These are phyloP conservation scores for Cladopsammia gracilis DNA, from an alignment of 64 coral and sea anemone genomes.

Conservation along the genomic window DNA sequence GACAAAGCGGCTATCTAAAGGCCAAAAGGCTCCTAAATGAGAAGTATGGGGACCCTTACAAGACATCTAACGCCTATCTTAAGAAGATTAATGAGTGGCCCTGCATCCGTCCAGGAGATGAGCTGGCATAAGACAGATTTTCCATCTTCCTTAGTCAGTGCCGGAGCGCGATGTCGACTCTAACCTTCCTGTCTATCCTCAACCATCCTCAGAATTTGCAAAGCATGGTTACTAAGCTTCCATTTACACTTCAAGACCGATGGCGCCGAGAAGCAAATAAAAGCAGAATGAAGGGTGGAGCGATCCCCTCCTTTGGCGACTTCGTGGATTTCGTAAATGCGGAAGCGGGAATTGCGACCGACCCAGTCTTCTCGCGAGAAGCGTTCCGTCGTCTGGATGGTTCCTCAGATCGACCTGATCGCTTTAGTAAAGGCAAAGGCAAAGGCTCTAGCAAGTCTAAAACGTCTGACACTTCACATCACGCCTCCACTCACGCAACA, in stretches of 20 bases:
- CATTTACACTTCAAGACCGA: conserved; percentile 46
- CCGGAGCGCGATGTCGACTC: neutral
- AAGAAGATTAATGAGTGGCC: conserved; percentile 70
- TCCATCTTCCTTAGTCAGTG: neutral
- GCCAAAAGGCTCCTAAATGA: conserved; percentile 37
- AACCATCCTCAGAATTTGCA: conserved; percentile 63
- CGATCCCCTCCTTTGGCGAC: no score
- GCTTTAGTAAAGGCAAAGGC: neutral
- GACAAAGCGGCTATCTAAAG: neutral
- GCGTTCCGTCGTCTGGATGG: neutral
- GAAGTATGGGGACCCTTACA: conserved; percentile 66
- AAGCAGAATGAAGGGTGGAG: neutral
- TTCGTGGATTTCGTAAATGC: conserved; percentile 2
- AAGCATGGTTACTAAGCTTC: conserved; percentile 49
- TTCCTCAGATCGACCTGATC: no score
- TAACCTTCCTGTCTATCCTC: conserved; percentile 14
- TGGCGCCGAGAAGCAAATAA: conserved; percentile 50
- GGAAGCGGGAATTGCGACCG: conserved; percentile 47
- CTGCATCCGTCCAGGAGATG: conserved; percentile 28
- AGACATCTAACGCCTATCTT: conserved; percentile 43
- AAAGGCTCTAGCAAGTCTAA: neutral
- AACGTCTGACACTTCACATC: neutral
- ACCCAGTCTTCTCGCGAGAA: conserved; percentile 3
- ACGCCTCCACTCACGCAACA: neutral
- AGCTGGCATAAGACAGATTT: neutral